phyloP scores from a whole-genome alignment of 2,797 vertebrate species.

The Nyctibius grandis region DNA sequence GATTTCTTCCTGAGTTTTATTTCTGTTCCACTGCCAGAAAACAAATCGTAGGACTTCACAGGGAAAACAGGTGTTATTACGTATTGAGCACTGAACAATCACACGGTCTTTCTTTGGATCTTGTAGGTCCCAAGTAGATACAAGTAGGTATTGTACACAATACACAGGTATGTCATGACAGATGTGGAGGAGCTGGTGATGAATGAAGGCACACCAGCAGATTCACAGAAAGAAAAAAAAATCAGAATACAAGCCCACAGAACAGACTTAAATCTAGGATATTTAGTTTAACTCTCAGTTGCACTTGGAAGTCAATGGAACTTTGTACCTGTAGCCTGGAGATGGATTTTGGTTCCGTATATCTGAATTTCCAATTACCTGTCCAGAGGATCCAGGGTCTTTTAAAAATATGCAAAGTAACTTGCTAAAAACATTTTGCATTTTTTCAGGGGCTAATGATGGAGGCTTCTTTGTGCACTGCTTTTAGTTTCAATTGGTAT shows the following conservation, averaged over 20 bases:
- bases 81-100: background rate
- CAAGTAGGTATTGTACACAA: background rate
- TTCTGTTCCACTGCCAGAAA: background rate
- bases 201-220: background rate
- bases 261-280: background rate
- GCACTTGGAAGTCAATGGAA: background rate
- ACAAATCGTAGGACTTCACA: background rate
- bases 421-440: background rate
- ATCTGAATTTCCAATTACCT: background rate
- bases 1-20: background rate
- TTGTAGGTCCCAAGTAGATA: background rate
- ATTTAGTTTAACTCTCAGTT: background rate
- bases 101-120: background rate
- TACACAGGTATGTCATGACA: background rate
- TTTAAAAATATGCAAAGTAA: background rate
- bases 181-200: background rate
- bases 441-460: background rate
- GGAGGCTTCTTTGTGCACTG: background rate
- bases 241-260: background rate
- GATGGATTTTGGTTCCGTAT: background rate
- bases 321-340: background rate
- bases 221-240: background rate
- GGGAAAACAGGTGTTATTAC: background rate
- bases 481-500: background rate
- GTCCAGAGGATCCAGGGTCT: background rate